Percentiles rank a stretch among this genome's conserved stretches.
Evolutionary conservation across 1,140 invertebrate species (phyloP).

Genomic region (Drosophila tristis): DNA sequence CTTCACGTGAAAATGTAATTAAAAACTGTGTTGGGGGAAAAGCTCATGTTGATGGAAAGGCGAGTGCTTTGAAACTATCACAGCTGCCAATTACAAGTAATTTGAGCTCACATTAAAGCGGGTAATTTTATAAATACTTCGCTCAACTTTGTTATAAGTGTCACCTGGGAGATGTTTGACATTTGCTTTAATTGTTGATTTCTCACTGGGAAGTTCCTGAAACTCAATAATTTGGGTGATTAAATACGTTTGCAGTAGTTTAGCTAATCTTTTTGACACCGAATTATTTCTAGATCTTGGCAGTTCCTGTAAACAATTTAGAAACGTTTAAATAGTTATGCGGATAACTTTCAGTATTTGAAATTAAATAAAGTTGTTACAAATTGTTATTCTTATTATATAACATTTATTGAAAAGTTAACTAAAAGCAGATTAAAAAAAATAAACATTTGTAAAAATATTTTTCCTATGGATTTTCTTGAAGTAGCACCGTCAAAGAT

Average conservation of each 20-base stretch:
- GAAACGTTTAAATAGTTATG: too few relatives aligned
- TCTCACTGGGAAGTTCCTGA: slow-evolving; percentile 14
- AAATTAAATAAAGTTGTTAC: too few relatives aligned
- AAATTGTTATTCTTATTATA: too few relatives aligned
- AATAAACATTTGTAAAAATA: too few relatives aligned
- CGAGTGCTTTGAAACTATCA: slow-evolving; percentile 30
- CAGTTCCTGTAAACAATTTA: too few relatives aligned
- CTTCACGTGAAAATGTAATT: slow-evolving; percentile 59
- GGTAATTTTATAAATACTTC: slow-evolving; percentile 40
- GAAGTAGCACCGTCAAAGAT: too few relatives aligned
- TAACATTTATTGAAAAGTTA: too few relatives aligned
- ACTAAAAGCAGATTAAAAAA: neutral
- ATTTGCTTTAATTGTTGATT: slow-evolving; percentile 16
- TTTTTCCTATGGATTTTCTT: too few relatives aligned
- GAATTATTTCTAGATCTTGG: too few relatives aligned
- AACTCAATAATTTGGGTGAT: slow-evolving; percentile 1
- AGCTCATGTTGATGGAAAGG: slow-evolving; percentile 5
- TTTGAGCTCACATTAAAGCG: slow-evolving; percentile 40
- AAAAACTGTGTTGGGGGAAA: slow-evolving; percentile 28
- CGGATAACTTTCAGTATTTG: too few relatives aligned
- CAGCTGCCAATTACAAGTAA: slow-evolving; percentile 38
- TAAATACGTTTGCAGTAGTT: too few relatives aligned
- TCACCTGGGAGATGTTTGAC: slow-evolving; percentile 22
- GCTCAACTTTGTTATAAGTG: neutral
- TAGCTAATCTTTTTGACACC: too few relatives aligned